Base-by-base conservation (phyloP, 2,888 invertebrate genomes). In the Sphaerophoria rueppellii region DNA sequence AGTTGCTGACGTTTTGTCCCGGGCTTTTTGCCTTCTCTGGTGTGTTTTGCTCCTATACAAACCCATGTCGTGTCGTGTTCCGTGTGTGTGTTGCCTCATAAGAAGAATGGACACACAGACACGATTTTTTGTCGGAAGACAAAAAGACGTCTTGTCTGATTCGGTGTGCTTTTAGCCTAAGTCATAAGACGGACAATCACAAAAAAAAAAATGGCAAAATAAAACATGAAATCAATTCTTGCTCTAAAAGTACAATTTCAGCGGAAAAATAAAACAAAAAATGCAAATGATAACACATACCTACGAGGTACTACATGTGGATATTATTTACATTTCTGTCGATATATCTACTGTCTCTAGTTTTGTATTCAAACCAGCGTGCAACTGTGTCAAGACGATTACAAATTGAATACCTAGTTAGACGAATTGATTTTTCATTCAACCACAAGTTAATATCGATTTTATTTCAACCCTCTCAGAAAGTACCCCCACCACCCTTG, bases 201-300 rank as follows among this genome's bases (percentile, higher is more conserved):
- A 43, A 43, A 43, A 43, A 43, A 43, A 37, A 37, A 37, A 43
- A 43, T 9, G 6, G 6, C 4, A 37, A 37, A 37, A 37, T 6
- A 37, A 37, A 1, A 40, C 9, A 40, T 60, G 24, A 60, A 60
- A 60, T 60, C 60, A 32, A 60, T 60, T 24, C 40, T 60, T 60
- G 60, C 40, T 60, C 24, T 14, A n/a, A 34, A 32, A 12, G 11
- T 37, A 24, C 40, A 60, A 43, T 24, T 24, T 24, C 24, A 24
- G 24, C 24, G 24, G 43, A 9, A 4, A 43, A 9, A 3, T 0
- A 43, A 60, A 60, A 37, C 4, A 11, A 16, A 58, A 60, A 60
- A 43, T 60, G 40, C 14, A 60, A 43, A 60, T 43, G 60, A 60
- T 60, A 24, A 60, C 40, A 43, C 60, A 37, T 52, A 40, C 11